phyloP scores from a whole-genome alignment of 1,140 invertebrate genomes.

The Venustaconcha ellipsiformis region DNA sequence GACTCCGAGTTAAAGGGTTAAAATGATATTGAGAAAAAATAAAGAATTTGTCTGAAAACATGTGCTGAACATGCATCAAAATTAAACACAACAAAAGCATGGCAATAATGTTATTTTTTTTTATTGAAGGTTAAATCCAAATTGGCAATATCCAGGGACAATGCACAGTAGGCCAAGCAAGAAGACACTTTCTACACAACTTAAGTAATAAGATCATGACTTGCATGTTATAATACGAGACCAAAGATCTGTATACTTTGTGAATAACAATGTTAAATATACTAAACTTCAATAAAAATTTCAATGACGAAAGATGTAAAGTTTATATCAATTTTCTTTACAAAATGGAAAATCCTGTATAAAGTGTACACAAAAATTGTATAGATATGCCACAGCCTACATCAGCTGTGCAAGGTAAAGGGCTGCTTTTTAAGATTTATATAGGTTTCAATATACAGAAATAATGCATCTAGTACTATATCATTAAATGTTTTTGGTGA shows the following conservation, averaged over 20 bases:
- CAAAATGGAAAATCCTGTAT: slow-evolving; percentile 26
- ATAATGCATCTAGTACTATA: slow-evolving; percentile 20
- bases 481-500: neutral
- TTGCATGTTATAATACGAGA: too few species aligned
- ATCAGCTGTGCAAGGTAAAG: slow-evolving; percentile 25
- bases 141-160: slow-evolving; percentile 35
- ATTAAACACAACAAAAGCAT: too few species aligned
- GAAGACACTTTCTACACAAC: slow-evolving; percentile 12
- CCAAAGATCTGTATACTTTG: slow-evolving; percentile 4
- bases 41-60: too few species aligned
- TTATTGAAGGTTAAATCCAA: slow-evolving; percentile 40
- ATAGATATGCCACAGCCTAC: slow-evolving; percentile 16
- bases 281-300: slow-evolving; percentile 24
- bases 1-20: too few species aligned
- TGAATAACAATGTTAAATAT: slow-evolving; percentile 19
- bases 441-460: slow-evolving; percentile 7
- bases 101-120: slow-evolving; percentile 29
- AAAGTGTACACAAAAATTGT: slow-evolving; percentile 31
- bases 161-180: slow-evolving; percentile 24
- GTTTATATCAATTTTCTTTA: slow-evolving; percentile 29
- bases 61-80: too few species aligned
- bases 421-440: slow-evolving; percentile 18
- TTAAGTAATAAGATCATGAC: slow-evolving; percentile 26
- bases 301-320: slow-evolving; percentile 30
- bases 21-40: too few species aligned